Percentiles rank a stretch among this genome's conserved stretches.
These are phyloP conservation scores for Podarcis raffonei DNA, from an alignment of 2,113 vertebrate genomes.

Conservation along the genomic window DNA sequence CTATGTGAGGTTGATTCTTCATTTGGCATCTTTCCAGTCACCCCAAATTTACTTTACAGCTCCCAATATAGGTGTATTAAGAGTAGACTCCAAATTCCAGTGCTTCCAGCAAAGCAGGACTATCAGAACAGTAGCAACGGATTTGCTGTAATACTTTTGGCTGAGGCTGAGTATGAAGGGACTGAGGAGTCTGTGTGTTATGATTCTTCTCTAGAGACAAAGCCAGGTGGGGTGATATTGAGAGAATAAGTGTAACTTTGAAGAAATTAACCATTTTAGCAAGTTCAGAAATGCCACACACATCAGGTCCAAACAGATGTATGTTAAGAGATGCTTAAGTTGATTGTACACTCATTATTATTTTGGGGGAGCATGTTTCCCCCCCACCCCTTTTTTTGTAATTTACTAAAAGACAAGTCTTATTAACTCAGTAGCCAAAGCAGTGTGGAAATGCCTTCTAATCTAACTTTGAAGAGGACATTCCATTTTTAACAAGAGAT, in stretches of 20 bases:
- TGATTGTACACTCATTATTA: no score
- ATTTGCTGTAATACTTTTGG: neutral
- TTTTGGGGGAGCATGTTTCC: no score
- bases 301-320: no score
- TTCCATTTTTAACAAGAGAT: neutral
- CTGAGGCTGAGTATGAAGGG: neutral
- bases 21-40: neutral
- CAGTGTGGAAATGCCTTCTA: no score
- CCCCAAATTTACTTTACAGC: neutral
- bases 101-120: neutral
- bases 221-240: neutral
- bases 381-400: neutral
- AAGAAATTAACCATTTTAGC: neutral
- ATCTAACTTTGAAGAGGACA: no score
- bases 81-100: neutral
- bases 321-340: no score
- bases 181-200: neutral
- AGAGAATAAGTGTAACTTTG: neutral
- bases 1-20: neutral
- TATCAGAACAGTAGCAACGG: neutral
- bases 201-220: neutral
- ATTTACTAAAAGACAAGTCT: neutral
- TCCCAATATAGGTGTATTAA: neutral
- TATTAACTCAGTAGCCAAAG: neutral
- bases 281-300: neutral